Percentiles rank a stretch among this genome's conserved stretches.
These are phyloP conservation scores for Lordiphosa clarofinis DNA, from an alignment of 1,140 invertebrate genomes.

Conservation along the genomic window DNA sequence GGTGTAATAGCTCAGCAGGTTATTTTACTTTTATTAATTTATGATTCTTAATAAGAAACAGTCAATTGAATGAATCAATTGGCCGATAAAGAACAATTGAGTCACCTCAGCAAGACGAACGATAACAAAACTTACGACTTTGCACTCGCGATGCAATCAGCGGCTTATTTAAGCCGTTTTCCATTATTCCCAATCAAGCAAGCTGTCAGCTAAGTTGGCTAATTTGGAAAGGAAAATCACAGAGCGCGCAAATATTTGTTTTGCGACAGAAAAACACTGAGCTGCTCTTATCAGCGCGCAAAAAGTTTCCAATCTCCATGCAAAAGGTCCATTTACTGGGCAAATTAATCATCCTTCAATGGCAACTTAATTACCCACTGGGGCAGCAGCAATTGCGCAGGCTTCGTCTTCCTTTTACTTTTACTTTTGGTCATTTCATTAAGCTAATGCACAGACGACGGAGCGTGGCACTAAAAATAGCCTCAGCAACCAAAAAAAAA, in stretches of 20 bases:
- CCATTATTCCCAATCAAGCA: too few relatives aligned
- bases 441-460: slow-evolving; percentile 34
- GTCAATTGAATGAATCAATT: slow-evolving; percentile 19
- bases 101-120: background rate
- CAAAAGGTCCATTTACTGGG: slow-evolving; percentile 3
- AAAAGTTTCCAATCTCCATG: slow-evolving; percentile 28
- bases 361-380: slow-evolving; percentile 24
- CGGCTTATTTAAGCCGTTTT: too few relatives aligned
- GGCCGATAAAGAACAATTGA: slow-evolving; percentile 39
- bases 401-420: slow-evolving; percentile 10
- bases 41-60: slow-evolving; percentile 13
- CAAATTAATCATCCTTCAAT: slow-evolving; percentile 34
- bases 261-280: slow-evolving; percentile 12
- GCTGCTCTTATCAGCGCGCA: slow-evolving; percentile 23
- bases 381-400: slow-evolving; percentile 34
- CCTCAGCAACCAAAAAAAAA: slow-evolving; percentile 20
- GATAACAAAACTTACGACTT: slow-evolving; percentile 2
- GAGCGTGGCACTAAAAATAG: slow-evolving; percentile 33
- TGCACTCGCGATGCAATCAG: too few relatives aligned
- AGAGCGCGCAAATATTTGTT: slow-evolving; percentile 28
- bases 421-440: slow-evolving; percentile 20
- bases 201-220: too few relatives aligned
- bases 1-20: slow-evolving; percentile 12
- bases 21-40: slow-evolving; percentile 28
- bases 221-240: too few relatives aligned